A percentile compares a stretch with the other conserved stretches of the same genome.
phyloP scores from a whole-genome alignment of 2,888 invertebrate species.

The Orchesella flavescens region DNA sequence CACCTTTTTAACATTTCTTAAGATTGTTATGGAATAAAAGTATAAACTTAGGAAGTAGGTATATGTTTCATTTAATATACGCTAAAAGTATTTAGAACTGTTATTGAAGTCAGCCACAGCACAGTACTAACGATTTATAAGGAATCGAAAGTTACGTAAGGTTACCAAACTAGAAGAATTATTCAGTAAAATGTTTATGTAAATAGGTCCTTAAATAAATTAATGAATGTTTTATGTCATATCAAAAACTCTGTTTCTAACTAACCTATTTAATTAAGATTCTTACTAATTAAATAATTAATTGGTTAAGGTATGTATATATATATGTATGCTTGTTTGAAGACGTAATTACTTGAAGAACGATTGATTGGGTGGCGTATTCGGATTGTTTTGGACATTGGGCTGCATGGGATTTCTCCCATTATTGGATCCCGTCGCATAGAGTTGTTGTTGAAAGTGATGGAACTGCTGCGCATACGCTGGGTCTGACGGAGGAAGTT shows the following conservation, averaged over 20 bases:
- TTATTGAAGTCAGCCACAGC: too few species aligned
- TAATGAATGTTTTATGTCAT: conserved; percentile 2
- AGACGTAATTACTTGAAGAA: conserved; percentile 71
- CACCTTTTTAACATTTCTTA: background rate
- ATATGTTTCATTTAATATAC: too few species aligned
- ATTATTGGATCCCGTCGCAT: conserved; percentile 84
- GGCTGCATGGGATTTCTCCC: conserved; percentile 77
- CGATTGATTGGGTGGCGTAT: conserved; percentile 71
- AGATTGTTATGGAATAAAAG: background rate
- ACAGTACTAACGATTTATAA: too few species aligned
- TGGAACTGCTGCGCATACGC: conserved; percentile 96
- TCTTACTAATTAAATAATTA: background rate
- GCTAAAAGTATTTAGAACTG: too few species aligned
- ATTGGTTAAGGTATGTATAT: background rate
- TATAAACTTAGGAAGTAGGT: conserved; percentile 10
- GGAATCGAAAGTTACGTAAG: too few species aligned
- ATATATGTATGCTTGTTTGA: background rate
- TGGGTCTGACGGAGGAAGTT: conserved; percentile 89
- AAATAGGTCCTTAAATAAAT: background rate
- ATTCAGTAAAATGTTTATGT: too few species aligned
- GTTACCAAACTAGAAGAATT: too few species aligned
- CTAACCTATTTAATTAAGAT: background rate
- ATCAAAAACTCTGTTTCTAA: background rate
- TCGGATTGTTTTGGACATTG: conserved; percentile 72
- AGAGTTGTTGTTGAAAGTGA: conserved; percentile 95